These are phyloP conservation scores for Artemia sinica DNA, from an alignment of 2,888 invertebrate genomes.

Conservation along the genomic window DNA sequence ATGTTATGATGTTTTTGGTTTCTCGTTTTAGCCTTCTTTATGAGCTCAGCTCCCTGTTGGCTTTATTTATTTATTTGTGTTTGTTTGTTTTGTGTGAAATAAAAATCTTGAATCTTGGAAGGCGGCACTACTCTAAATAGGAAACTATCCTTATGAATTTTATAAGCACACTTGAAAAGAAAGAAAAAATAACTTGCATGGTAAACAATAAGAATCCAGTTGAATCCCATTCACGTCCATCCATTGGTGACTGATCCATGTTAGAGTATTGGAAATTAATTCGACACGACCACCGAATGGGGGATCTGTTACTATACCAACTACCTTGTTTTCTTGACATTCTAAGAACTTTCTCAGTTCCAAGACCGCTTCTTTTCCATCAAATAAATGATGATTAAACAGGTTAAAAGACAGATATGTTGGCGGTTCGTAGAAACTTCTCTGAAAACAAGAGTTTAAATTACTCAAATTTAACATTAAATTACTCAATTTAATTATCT, in stretches of 20 bases:
- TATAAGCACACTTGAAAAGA: too few species aligned
- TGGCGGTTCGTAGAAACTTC: conserved; percentile 31
- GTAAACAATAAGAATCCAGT: background rate
- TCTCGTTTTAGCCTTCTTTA: too few species aligned
- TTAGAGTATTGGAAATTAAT: conserved; percentile 50
- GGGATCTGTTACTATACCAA: conserved; percentile 60
- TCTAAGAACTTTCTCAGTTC: conserved; percentile 28
- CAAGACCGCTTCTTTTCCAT: conserved; percentile 29
- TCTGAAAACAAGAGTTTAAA: conserved; percentile 28
- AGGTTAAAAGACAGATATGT: conserved; percentile 69
- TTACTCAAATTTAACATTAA: too few species aligned
- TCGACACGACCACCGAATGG: conserved; percentile 82
- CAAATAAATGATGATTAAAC: conserved; percentile 73
- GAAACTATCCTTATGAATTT: too few species aligned
- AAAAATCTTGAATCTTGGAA: too few species aligned
- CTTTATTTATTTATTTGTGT: too few species aligned
- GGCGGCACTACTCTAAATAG: too few species aligned
- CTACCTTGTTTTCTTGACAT: conserved; percentile 32
- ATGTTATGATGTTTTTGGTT: too few species aligned
- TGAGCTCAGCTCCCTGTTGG: too few species aligned
- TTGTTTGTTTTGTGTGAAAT: too few species aligned
- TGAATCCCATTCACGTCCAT: conserved; percentile 2
- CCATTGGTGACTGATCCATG: background rate
- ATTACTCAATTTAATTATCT: too few species aligned
- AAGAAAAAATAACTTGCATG: background rate